Conservation (phyloP, 1,140 invertebrate genomes). For the Brachionus paranguensis region DNA sequence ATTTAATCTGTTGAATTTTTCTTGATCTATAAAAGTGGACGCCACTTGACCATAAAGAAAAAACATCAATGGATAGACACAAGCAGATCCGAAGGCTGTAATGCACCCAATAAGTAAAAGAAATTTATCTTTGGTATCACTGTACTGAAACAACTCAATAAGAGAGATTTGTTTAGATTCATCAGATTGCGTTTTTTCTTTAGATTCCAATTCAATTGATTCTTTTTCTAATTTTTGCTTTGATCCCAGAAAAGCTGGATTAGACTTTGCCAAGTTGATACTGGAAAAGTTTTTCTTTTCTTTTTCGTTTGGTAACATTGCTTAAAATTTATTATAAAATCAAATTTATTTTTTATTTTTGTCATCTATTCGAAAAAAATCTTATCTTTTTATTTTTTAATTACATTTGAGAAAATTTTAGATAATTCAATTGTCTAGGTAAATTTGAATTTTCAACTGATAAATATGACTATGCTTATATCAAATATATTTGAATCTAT, state of each 20-base stretch:
- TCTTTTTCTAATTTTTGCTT: background rate
- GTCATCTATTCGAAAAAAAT: background rate
- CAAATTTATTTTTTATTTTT: background rate
- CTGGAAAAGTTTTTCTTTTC: background rate
- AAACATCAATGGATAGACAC: constrained; percentile 30
- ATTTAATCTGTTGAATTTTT: background rate
- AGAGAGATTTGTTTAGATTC: background rate
- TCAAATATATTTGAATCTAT: too few species aligned
- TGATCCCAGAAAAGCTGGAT: background rate
- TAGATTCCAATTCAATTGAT: background rate
- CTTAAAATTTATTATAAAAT: background rate
- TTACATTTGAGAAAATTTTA: background rate
- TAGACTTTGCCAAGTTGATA: background rate
- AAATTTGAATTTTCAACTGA: background rate
- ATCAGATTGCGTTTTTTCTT: background rate
- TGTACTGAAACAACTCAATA: background rate
- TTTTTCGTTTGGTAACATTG: background rate
- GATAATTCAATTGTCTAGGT: background rate
- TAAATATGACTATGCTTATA: background rate
- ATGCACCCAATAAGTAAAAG: background rate
- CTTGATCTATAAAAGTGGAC: background rate
- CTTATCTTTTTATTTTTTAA: background rate
- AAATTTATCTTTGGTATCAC: background rate
- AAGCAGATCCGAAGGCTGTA: background rate
- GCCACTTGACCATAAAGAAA: constrained; percentile 13